Evolutionary conservation across 2,888 invertebrate species (phyloP).

Genomic region (Helobdella robusta): DNA sequence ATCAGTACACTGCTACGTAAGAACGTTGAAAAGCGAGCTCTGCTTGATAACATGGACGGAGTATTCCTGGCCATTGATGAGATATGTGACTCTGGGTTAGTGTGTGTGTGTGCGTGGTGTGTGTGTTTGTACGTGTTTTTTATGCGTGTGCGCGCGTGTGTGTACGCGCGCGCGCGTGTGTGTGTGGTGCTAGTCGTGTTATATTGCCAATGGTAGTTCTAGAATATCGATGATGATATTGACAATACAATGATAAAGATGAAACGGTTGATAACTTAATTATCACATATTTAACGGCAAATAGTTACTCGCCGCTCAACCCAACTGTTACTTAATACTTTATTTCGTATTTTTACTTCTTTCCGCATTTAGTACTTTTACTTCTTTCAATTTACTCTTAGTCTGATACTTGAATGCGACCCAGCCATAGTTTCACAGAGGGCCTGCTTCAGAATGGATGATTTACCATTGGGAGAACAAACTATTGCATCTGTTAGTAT

Average conservation of each 20-base stretch:
- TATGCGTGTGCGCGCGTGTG: slow-evolving; percentile 1
- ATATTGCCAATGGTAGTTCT: too few species aligned
- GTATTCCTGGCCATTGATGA: slow-evolving; percentile 95
- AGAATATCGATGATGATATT: too few species aligned
- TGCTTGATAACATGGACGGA: slow-evolving; percentile 85
- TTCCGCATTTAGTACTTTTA: too few species aligned
- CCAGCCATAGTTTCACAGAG: slow-evolving; percentile 84
- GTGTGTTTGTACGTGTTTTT: too few species aligned
- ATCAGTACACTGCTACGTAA: slow-evolving; percentile 84
- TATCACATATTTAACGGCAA: too few species aligned
- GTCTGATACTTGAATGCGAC: slow-evolving; percentile 91
- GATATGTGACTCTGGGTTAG: slow-evolving; percentile 95
- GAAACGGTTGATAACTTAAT: too few species aligned
- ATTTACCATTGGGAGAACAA: slow-evolving; percentile 93
- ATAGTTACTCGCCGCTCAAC: too few species aligned
- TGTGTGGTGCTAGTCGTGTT: not conserved
- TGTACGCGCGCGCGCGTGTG: slow-evolving; percentile 1
- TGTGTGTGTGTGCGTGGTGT: too few species aligned
- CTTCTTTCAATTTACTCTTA: slow-evolving; percentile 51
- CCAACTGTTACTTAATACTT: too few species aligned
- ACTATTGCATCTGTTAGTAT: slow-evolving; percentile 90
- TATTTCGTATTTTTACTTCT: too few species aligned
- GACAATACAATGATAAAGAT: too few species aligned
- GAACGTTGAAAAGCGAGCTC: slow-evolving; percentile 84
- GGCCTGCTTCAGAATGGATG: slow-evolving; percentile 83